Base-by-base conservation (phyloP, 2,797 vertebrate genomes). In the Cossypha heuglini region DNA sequence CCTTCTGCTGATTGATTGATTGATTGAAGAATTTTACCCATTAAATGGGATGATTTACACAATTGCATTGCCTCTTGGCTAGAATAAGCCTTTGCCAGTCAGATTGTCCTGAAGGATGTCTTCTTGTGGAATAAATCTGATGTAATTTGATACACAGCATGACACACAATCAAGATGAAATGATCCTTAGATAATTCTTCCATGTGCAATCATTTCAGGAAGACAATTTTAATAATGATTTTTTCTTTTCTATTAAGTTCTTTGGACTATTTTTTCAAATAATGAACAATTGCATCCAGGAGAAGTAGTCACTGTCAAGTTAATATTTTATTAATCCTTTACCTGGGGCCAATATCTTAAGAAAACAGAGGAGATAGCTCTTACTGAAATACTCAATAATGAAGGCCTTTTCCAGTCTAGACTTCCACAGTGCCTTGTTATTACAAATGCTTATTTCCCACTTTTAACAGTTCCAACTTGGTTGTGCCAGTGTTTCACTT, bases 21-120 rank as follows among this genome's bases (percentile, higher is more conserved):
- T 82, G 90, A 95, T 49, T 31, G 71, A 91, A 90, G 88, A 95
- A 92, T 88, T 90, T 84, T 64, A 90, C 68, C 84, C 31, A 55
- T 78, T 46, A 94, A 92, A 85, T 9, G 18, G 38, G 33, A 89
- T 86, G 71, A 95, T 51, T 89, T 86, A 62, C 61, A 86, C 74
- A 67, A 71, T 16, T 67, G 43, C 13, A 67, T 72, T 80, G 52
- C 55, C 88, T 86, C 18, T 94, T 90, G 74, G 71, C 69, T 48
- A 88, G 81, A 97, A 95, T 77, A 85, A 85, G 51, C 8, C 10
- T 87, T 94, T 85, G 67, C 42, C 87, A 93, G 64, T 24, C 58
- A 94, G 58, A 54, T 55, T 79, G 40, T 97, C 78, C 94, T 88
- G 80, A 97, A 91, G 4, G 19, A 85, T 35, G 75, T 54, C 51